A percentile compares a stretch with the other conserved stretches of the same genome.
These are phyloP conservation scores for Paedocypris micromegethes DNA, from an alignment of 2,797 vertebrate genomes.

Conservation along the genomic window DNA sequence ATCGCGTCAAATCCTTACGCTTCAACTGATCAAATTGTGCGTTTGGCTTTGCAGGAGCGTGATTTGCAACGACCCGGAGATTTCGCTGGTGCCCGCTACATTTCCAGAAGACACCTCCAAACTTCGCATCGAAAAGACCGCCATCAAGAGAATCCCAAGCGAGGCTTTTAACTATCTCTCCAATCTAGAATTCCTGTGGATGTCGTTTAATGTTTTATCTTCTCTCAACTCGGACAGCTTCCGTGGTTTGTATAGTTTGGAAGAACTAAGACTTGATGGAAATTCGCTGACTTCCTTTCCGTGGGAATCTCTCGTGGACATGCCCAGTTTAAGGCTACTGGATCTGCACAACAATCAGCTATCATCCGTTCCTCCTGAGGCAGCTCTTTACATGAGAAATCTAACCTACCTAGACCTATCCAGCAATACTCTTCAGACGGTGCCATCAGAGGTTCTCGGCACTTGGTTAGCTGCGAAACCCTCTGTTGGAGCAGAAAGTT, in stretches of 20 bases:
- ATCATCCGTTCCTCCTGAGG: conserved; percentile 75
- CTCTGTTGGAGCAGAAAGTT: conserved; percentile 70
- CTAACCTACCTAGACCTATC: conserved; percentile 93
- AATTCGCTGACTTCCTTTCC: conserved; percentile 83
- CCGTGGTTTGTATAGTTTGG: conserved; percentile 76
- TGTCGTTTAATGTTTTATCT: conserved; percentile 88
- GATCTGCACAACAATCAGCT: conserved; percentile 93
- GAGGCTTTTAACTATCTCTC: conserved; percentile 82
- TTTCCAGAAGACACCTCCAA: conserved; percentile 85
- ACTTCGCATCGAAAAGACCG: conserved; percentile 88
- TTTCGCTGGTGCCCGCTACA: conserved; percentile 82
- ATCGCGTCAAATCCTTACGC: no score
- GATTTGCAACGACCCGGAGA: conserved; percentile 90
- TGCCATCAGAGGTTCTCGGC: conserved; percentile 80
- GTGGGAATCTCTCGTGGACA: conserved; percentile 84
- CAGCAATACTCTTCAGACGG: conserved; percentile 85
- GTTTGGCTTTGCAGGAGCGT: conserved; percentile 72
- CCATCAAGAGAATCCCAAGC: conserved; percentile 80
- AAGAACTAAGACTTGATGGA: conserved; percentile 87
- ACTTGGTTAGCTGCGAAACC: conserved; percentile 79
- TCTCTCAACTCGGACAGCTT: conserved; percentile 77
- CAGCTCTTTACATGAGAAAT: conserved; percentile 78
- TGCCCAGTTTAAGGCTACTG: conserved; percentile 83
- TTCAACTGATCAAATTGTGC: no score
- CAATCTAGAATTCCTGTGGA: conserved; percentile 90